Evolutionary conservation across 2,113 vertebrate genomes (phyloP).

Genomic region (Hemiscyllium ocellatum): DNA sequence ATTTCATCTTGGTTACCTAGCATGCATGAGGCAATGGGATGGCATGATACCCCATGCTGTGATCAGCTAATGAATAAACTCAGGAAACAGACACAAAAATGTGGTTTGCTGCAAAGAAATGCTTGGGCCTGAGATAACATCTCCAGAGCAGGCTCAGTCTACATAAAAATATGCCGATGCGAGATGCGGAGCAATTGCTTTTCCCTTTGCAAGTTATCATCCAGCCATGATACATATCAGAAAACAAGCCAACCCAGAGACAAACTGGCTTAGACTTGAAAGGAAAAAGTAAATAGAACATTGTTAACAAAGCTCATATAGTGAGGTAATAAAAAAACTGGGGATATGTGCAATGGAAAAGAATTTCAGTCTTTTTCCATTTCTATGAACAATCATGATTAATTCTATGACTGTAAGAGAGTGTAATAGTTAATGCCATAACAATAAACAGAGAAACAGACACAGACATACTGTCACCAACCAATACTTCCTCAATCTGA

Average conservation of each 20-base stretch:
- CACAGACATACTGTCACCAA: constrained; percentile 53
- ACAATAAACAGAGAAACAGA: constrained; percentile 50
- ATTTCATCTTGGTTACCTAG: not conserved
- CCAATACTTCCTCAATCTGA: constrained; percentile 49
- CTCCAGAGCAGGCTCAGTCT: constrained; percentile 40
- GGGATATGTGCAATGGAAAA: not conserved
- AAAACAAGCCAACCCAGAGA: constrained; percentile 30
- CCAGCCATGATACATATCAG: constrained; percentile 35
- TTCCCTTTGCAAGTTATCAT: constrained; percentile 32
- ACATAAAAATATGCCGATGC: not conserved
- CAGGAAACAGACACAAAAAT: constrained; percentile 42
- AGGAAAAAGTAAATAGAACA: not conserved
- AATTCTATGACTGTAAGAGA: constrained; percentile 20
- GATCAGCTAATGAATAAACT: constrained; percentile 28
- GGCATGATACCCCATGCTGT: not conserved
- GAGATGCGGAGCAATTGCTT: constrained; percentile 23
- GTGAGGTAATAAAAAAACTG: not conserved
- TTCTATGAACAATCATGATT: not conserved
- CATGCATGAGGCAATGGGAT: not conserved
- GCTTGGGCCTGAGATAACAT: constrained; percentile 42
- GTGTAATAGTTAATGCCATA: constrained; percentile 41
- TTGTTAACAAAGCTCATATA: not conserved
- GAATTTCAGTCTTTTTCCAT: not conserved
- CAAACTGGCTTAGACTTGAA: constrained; percentile 37
- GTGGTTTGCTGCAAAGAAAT: constrained; percentile 47